Evolutionary conservation across 2,113 vertebrate species (phyloP).

Genomic region (cat (Felis catus)): DNA sequence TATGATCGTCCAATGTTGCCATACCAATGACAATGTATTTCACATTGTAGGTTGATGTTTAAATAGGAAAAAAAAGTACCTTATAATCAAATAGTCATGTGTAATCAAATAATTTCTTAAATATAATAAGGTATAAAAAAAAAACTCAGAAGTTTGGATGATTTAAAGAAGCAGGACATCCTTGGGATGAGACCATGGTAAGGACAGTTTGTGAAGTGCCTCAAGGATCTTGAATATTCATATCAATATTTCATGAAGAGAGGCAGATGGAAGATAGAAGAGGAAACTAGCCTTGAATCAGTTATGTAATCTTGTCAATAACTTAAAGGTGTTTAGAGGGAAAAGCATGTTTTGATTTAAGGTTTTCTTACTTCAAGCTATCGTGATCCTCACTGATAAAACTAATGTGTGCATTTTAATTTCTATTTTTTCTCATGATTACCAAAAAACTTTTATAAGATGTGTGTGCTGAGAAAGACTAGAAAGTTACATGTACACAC

Average conservation of each 20-base stretch:
- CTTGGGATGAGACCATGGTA: not conserved
- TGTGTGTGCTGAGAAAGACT: not conserved
- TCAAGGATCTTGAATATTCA: too few species aligned
- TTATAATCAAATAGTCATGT: too few species aligned
- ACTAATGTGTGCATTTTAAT: not conserved
- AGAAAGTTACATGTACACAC: not conserved
- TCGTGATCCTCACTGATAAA: not conserved
- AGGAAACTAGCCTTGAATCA: too few species aligned
- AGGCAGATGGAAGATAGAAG: too few species aligned
- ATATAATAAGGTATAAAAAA: not conserved
- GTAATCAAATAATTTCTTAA: not conserved
- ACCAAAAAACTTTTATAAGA: not conserved
- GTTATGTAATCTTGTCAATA: too few species aligned
- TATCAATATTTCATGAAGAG: too few species aligned
- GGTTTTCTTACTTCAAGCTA: too few species aligned
- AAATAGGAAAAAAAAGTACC: too few species aligned
- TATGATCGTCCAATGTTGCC: not conserved
- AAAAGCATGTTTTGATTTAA: too few species aligned
- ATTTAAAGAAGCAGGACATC: not conserved
- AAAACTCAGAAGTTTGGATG: not conserved
- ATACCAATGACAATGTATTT: not conserved
- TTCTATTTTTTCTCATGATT: not conserved
- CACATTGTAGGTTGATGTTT: not conserved
- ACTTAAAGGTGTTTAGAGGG: too few species aligned
- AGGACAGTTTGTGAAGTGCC: too few species aligned